phyloP scores from a whole-genome alignment of 2,888 invertebrate genomes.

The Doris montereyensis region DNA sequence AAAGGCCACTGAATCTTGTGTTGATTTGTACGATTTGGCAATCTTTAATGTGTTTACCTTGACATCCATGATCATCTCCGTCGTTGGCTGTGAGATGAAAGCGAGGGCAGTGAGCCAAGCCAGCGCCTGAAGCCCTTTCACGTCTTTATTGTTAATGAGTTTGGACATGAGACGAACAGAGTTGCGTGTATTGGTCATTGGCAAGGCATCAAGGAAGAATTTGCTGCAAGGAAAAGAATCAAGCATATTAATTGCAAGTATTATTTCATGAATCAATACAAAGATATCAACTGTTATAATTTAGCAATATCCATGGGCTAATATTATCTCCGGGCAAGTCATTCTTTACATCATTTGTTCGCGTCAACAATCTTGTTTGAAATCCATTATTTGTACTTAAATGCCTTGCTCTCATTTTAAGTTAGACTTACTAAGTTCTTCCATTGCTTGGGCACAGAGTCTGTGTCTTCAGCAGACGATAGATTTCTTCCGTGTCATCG shows the following conservation, averaged over 20 bases:
- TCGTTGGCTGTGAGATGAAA: conserved; percentile 68
- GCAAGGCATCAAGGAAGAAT: conserved; percentile 80
- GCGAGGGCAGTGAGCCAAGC: background rate
- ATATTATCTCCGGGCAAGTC: no score
- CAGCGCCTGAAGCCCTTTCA: background rate
- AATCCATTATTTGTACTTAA: no score
- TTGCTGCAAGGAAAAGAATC: background rate
- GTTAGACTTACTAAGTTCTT: no score
- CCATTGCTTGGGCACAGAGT: no score
- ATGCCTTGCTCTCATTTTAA: no score
- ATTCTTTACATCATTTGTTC: no score
- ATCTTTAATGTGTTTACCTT: no score
- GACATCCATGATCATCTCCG: background rate
- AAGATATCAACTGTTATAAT: no score
- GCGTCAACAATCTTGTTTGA: no score
- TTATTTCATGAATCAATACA: background rate
- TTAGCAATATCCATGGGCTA: no score
- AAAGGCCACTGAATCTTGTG: no score
- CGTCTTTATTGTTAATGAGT: conserved; percentile 77
- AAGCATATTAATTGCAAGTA: background rate
- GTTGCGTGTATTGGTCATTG: conserved; percentile 87
- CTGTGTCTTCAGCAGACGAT: conserved; percentile 50
- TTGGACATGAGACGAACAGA: conserved; percentile 88
- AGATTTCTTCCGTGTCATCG: conserved; percentile 62
- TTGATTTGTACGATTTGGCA: no score